Conservation (phyloP, 2,888 invertebrate species). For the Ichneumoninae sp. region DNA sequence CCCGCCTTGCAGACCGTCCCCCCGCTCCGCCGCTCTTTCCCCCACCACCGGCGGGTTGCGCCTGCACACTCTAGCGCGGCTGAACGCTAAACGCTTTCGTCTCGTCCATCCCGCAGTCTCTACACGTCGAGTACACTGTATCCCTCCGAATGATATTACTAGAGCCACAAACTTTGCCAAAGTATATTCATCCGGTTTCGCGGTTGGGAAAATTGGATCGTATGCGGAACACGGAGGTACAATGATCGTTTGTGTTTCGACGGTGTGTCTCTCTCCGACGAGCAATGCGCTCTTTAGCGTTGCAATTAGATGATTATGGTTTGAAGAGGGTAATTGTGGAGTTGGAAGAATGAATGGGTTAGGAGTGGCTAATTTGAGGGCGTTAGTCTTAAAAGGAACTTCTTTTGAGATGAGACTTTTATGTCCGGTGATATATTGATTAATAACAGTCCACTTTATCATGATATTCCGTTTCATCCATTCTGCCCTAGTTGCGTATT, state of each 20-base stretch:
- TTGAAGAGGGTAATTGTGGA: not conserved
- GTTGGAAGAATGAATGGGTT: not conserved
- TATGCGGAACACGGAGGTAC: not conserved
- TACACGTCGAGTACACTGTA: not conserved
- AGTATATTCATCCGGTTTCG: slow-evolving; percentile 17
- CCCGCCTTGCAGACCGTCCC: not conserved
- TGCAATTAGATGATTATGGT: not conserved
- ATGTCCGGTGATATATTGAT: not conserved
- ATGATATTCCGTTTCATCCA: not conserved
- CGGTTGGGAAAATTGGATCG: slow-evolving; percentile 7
- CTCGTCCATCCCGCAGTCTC: slow-evolving; percentile 8
- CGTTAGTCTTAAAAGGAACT: not conserved
- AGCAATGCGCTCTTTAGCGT: not conserved
- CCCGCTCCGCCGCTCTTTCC: too few species aligned
- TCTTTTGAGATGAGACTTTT: not conserved
- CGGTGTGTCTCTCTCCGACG: too few species aligned
- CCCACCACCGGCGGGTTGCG: not conserved
- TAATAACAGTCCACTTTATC: not conserved
- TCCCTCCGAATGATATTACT: slow-evolving; percentile 15
- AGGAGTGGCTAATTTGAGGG: not conserved
- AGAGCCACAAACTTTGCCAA: not conserved
- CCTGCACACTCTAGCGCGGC: slow-evolving; percentile 14
- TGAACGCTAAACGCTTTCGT: slow-evolving; percentile 39
- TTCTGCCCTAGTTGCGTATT: too few species aligned
- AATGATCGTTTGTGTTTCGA: not conserved